Base-by-base conservation (phyloP, 2,888 invertebrate genomes). In the Thymelicus sylvestris region DNA sequence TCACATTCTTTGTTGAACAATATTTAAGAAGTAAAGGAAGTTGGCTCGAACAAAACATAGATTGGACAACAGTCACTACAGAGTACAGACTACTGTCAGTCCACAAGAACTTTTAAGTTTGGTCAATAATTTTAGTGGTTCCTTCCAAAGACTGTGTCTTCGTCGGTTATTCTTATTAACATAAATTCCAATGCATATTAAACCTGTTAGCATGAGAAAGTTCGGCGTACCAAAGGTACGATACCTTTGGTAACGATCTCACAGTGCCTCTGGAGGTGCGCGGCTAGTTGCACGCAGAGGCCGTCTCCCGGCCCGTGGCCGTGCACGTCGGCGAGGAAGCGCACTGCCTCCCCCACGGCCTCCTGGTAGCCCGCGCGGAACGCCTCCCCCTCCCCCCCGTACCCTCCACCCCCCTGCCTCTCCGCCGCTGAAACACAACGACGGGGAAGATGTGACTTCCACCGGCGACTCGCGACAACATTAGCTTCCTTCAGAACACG, bases 301-400 rank as follows among this genome's bases (percentile, higher is more conserved):
- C 96, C 95, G 83, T 98, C 98, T n/a, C 96, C 94, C 0, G 96
- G 95, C 67, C 95, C 96, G 85, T 96, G 96, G 4, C 97, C 97
- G 81, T 97, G 97, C 8, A 96, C 96, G 82, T 98, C 98, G 31
- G 97, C 97, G 65, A 99, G 95, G 88, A 97, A 99, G 78, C 98
- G 95, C 92, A 98, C 96, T 0, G 97, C 96, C 87, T 99, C 98
- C 67, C 97, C 96, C 84, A 97, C 95, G 77, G 98, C 98, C 87
- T 98, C 98, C 84, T 97, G 97, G 92, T 96, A 99, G 2, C 99
- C 99, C 19, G 97, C 95, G 69, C 96, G 95, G 88, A 96, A 98
- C 77, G 86, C 81, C 39, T 87, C 89, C 67, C 84, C 89, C 19
- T 19, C 87, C 98, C 98, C 67, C 97, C 96, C 84, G 97, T 95